Conservation (phyloP, 2,888 invertebrate species). For the Ptychoptera albimana region DNA sequence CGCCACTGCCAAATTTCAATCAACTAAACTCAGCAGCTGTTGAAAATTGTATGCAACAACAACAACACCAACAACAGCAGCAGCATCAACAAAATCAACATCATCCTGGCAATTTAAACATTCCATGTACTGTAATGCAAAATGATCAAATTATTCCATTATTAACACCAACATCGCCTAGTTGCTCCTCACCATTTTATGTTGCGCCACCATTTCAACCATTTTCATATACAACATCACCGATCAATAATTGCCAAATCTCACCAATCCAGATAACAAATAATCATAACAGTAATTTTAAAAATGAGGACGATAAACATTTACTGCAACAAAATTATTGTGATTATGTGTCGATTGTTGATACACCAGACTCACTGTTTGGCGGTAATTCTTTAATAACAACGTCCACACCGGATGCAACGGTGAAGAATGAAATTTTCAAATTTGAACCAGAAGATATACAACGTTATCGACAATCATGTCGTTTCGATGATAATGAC, state of each 20-base stretch:
- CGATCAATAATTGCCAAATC: conserved; percentile 4
- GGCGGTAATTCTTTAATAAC: conserved; percentile 12
- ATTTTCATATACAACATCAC: conserved; percentile 7
- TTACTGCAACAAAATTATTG: conserved; percentile 5
- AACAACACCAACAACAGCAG: too few relatives aligned
- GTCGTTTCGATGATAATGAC: conserved; percentile 4
- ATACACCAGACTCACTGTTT: conserved; percentile 29
- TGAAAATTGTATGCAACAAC: too few relatives aligned
- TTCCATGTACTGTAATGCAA: conserved; percentile 8
- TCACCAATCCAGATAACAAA: conserved; percentile 2
- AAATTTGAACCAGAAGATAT: conserved; percentile 32
- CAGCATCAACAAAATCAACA: not conserved
- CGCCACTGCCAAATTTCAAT: conserved; percentile 5
- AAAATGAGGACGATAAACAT: not conserved
- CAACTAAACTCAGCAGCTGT: conserved; percentile 2
- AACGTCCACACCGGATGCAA: not conserved
- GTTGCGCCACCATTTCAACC: conserved; percentile 9
- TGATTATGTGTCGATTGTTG: conserved; percentile 14
- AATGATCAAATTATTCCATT: conserved; percentile 5
- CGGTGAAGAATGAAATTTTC: conserved; percentile 21
- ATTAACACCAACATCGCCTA: conserved; percentile 13
- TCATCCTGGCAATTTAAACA: conserved; percentile 8
- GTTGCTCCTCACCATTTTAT: conserved; percentile 9
- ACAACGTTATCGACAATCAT: conserved; percentile 21
- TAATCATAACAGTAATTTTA: not conserved